Percentiles rank a stretch among this genome's conserved stretches.
phyloP scores from a whole-genome alignment of 30 jellyfish, hydroid and myxozoan species.

The Catostylus mosaicus region DNA sequence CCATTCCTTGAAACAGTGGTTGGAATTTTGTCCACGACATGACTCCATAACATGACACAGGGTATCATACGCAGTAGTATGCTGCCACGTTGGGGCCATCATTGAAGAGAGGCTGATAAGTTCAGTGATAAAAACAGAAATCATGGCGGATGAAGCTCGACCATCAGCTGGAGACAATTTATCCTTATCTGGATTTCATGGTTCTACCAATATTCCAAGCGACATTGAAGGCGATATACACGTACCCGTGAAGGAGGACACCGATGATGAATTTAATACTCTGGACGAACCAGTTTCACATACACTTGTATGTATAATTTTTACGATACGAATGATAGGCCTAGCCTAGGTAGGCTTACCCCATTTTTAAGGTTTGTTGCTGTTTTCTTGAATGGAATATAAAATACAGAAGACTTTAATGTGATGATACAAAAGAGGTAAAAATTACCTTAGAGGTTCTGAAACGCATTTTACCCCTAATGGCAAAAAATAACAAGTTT shows the following conservation, averaged over 20 bases:
- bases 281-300: constrained; percentile 92
- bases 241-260: constrained; percentile 77
- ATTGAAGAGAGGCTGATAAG: constrained; percentile 30
- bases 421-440: too few relatives aligned
- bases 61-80: background rate
- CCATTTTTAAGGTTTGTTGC: too few relatives aligned
- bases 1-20: too few relatives aligned
- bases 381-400: too few relatives aligned
- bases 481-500: too few relatives aligned
- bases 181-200: constrained; percentile 42
- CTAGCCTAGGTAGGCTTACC: too few relatives aligned
- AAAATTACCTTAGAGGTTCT: too few relatives aligned
- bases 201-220: constrained; percentile 25
- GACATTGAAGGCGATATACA: constrained; percentile 94
- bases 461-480: too few relatives aligned
- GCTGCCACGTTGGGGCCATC: constrained; percentile 54
- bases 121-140: background rate
- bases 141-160: constrained; percentile 49
- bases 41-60: too few relatives aligned
- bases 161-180: constrained; percentile 18
- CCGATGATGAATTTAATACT: constrained; percentile 87
- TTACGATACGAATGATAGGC: too few relatives aligned
- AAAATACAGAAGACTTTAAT: too few relatives aligned
- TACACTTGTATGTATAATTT: constrained; percentile 76
- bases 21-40: too few relatives aligned